Evolutionary conservation across 2,888 invertebrate genomes (phyloP), one percentile per base, ranked within the genome.

Genomic region (Caenorhabditis becei): DNA sequence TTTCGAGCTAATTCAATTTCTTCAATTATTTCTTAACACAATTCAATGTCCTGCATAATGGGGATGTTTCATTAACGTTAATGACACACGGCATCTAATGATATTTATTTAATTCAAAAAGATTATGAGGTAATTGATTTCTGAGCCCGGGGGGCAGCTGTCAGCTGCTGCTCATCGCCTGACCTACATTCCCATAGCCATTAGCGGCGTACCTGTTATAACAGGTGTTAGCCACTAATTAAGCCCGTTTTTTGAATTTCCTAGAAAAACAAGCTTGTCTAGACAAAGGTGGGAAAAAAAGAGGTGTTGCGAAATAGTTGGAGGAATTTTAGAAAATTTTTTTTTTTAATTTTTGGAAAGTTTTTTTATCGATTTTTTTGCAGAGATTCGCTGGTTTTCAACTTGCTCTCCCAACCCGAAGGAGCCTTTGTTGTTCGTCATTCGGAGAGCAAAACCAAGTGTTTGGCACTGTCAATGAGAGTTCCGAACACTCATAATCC

Each of bases 351-450:
- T 32, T 32, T 32, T 32, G 4, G 10, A 32, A 32, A 32, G 10
- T 7, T 32, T 32, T 32, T 32, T 32, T 32, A 32, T 7, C 41
- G 58, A 74, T 65, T 63, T 58, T 59, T 54, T 69, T 80, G 28
- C 69, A 83, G 83, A 74, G 83, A 84, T 32, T 67, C 72, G 11
- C 69, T 85, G 35, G 72, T 77, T 8, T 67, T 59, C 20, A 85
- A 85, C 54, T 63, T 85, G 41, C 66, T 81, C 35, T 61, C 72
- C 24, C 78, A 84, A 35, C 81, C 80, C 4, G 83, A 85, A 75
- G 85, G 85, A 26, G 82, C 83, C n/a, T 85, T 85, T 41, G 85
- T 85, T 10, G 80, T 85, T 18, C 75, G 85, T 41, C 82, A 81
- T 72, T 80, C 80, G 4, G 85, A 85, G 58, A 72, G 77, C 32